Base-by-base conservation (phyloP, 2,113 vertebrate species). In the Gopherus evgoodei region DNA sequence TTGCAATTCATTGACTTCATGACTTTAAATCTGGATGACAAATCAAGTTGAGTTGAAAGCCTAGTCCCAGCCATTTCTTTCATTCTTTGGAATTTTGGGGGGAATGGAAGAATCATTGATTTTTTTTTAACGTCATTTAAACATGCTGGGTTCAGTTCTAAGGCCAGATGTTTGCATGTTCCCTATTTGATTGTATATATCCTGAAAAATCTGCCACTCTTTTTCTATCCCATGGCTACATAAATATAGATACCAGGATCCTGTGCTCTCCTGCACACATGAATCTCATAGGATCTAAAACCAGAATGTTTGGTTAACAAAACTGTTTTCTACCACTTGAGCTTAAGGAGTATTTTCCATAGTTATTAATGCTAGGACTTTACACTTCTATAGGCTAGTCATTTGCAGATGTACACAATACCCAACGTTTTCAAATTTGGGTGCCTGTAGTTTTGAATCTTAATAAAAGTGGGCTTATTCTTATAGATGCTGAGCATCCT, bases 1-100 rank as follows among this genome's bases (percentile, higher is more conserved):
- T 97, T 95, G 91, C 90, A 92, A 83, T 88, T 52, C 50, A 86
- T 96, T 91, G 95, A 88, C 59, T 78, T 97, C 91, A 96, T 96
- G 86, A 84, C 29, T 84, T 91, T 65, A 52, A 6, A 4, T 90
- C 65, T 56, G 78, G n/a, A 91, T 89, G 44, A 93, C 93, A 95
- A 91, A 91, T 83, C 19, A 91, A 72, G 57, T 56, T 90, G 50
- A 83, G n/a, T 78, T 92, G 87, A 94, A 97, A 97, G 97, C 80
- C 79, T 24, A 87, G 62, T 90, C 65, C 17, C 69, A 84, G n/a
- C 44, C 53, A 57, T 17, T 84, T 92, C 88, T 76, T 56, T 57
- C 52, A 79, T 24, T 50, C 38, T 65, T 38, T 54, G 87, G 84
- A 69, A 69, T n/a, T 69, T 69, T 35, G 8, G 35, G 62, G 35